A percentile compares a stretch with the other conserved stretches of the same genome.
Evolutionary conservation across 2,797 vertebrate genomes (phyloP).

Genomic region (Siniperca obscura): DNA sequence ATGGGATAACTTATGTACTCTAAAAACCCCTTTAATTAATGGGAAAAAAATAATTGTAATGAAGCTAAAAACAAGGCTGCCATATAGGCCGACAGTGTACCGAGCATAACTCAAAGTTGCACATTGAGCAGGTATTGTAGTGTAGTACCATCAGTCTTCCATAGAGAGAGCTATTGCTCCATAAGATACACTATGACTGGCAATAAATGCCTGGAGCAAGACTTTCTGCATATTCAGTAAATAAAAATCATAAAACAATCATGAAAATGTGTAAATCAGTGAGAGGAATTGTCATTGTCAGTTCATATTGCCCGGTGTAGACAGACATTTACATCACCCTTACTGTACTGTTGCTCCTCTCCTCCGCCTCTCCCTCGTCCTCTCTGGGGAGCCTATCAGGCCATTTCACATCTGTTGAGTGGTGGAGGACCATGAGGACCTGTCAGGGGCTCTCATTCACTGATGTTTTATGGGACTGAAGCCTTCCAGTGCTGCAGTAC

Average conservation of each 20-base stretch:
- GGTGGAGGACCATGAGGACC: slow-evolving; percentile 60
- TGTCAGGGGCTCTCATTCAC: slow-evolving; percentile 67
- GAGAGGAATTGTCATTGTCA: slow-evolving; percentile 28
- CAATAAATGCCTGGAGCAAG: slow-evolving; percentile 19
- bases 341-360: slow-evolving; percentile 4
- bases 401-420: slow-evolving; percentile 74
- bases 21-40: not conserved
- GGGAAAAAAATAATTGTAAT: not conserved
- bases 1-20: too few relatives aligned
- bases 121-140: not conserved
- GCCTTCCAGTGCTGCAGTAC: slow-evolving; percentile 61
- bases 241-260: slow-evolving; percentile 21
- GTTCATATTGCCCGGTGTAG: not conserved
- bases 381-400: slow-evolving; percentile 68
- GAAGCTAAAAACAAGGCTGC: not conserved
- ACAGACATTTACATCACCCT: slow-evolving; percentile 18
- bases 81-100: too few relatives aligned
- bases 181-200: slow-evolving; percentile 10
- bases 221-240: slow-evolving; percentile 16
- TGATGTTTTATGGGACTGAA: slow-evolving; percentile 71
- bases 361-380: slow-evolving; percentile 1
- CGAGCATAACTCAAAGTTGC: not conserved
- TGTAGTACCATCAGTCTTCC: slow-evolving; percentile 43
- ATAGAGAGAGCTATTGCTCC: slow-evolving; percentile 48
- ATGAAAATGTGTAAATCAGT: slow-evolving; percentile 19